These are phyloP conservation scores for Serilophus lunatus DNA, from an alignment of 2,113 vertebrate species.

Conservation along the genomic window DNA sequence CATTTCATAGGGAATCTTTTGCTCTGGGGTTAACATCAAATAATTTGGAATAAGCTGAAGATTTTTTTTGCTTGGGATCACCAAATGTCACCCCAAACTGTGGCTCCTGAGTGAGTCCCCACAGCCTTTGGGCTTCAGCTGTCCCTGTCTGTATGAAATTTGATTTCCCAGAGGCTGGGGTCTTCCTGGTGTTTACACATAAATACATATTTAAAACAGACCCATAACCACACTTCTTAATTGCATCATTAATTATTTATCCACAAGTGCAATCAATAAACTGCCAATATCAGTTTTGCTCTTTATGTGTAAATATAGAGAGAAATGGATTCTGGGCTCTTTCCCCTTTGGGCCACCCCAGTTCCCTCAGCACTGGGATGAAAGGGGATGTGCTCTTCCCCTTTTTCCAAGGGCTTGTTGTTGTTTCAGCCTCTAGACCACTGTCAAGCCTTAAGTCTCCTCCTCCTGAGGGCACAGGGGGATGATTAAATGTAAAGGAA, in stretches of 20 bases:
- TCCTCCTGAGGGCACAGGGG: neutral
- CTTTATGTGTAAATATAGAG: neutral
- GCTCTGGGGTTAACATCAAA: neutral
- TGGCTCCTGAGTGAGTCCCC: neutral
- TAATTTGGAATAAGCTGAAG: neutral
- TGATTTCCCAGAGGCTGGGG: neutral
- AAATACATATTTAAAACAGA: neutral
- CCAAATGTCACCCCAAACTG: neutral
- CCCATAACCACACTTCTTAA: neutral
- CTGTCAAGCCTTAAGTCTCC: neutral
- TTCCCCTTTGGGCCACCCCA: neutral
- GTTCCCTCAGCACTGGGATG: neutral
- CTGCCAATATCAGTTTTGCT: neutral
- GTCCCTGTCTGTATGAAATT: neutral
- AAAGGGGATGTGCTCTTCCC: neutral
- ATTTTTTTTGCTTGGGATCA: neutral
- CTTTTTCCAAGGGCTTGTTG: neutral
- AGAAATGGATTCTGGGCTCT: neutral
- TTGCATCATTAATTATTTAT: conserved; percentile 17
- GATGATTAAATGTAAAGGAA: neutral
- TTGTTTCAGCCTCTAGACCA: neutral
- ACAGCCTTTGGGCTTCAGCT: neutral
- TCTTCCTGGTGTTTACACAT: neutral
- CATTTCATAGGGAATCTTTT: neutral
- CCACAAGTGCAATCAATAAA: neutral